Evolutionary conservation across 1,140 invertebrate genomes (phyloP), one percentile per base, ranked within the genome.

Genomic region (Drosophila novamexicana): DNA sequence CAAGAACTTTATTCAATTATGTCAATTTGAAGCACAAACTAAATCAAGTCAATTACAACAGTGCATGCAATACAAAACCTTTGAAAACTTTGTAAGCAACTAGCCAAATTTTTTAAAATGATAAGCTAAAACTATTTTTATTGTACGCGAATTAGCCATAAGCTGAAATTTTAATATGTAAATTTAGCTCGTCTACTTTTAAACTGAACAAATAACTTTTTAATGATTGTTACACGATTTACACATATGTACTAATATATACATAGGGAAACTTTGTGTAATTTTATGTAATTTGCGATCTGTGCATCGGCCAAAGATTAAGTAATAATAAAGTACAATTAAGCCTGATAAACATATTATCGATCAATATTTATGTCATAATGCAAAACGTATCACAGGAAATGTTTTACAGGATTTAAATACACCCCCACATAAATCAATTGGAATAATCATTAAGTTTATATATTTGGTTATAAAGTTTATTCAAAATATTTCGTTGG

Each of bases 271-370:
- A 56, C 58, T 73, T 64, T 85, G 57, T 82, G 70, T 74, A 72
- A 79, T 82, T 73, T 86, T 74, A 78, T 45, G 72, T 76, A 81
- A 66, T 76, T 81, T 74, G 73, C 83, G 83, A 86, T 86, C 83
- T 86, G 79, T 74, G 83, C 68, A 83, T 89, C 77, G 83, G 83
- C 83, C 83, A 88, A 88, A 88, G 83, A 88, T 89, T 88, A 80
- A 88, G 77, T 80, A 88, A 89, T 89, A 88, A 88, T 89, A 82
- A 75, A 77, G 29, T 89, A 83, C 16, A 72, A 49, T 49, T 89
- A 89, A 88, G 84, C 44, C 47, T 53, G 63, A 59, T 49, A 59
- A 53, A 34, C 22, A 8, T 39, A 45, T 29, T 4, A 32, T 18
- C 7, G 14, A 4, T 1, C 6, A 6, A 36, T 34, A 14, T 52